Evolutionary conservation across 1,140 invertebrate genomes (phyloP).

Genomic region (Papilio xuthus): DNA sequence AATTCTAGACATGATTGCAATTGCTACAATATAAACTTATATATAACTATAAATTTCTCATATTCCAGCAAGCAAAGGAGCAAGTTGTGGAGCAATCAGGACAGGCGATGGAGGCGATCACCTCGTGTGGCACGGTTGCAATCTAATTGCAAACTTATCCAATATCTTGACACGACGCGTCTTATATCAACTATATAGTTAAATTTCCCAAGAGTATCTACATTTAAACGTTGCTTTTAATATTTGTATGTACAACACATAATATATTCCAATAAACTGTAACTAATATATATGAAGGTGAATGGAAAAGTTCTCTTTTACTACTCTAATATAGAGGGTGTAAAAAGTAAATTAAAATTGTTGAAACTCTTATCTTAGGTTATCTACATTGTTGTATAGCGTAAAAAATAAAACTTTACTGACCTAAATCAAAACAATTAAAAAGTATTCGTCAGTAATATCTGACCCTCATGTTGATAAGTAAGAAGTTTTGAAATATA

Average conservation of each 20-base stretch:
- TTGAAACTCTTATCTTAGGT: no score
- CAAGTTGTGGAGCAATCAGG: background rate
- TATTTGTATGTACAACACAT: background rate
- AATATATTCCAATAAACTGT: no score
- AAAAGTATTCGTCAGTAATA: no score
- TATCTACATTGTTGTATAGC: no score
- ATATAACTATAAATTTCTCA: background rate
- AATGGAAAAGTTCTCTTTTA: no score
- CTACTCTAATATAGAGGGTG: no score
- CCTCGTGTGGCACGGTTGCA: background rate
- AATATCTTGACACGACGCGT: background rate
- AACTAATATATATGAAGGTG: no score
- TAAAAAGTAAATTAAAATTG: no score
- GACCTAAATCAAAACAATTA: no score
- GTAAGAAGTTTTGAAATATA: background rate
- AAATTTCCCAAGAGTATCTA: background rate
- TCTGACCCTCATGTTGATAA: background rate
- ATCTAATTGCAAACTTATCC: slow-evolving; percentile 16
- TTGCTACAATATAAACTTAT: no score
- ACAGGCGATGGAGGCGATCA: background rate
- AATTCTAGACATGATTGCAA: no score
- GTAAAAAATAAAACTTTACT: no score
- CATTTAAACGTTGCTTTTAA: background rate
- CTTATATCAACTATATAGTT: background rate
- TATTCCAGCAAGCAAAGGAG: background rate